phyloP scores from a whole-genome alignment of 2,797 vertebrate genomes.

The Lagocephalus sceleratus region DNA sequence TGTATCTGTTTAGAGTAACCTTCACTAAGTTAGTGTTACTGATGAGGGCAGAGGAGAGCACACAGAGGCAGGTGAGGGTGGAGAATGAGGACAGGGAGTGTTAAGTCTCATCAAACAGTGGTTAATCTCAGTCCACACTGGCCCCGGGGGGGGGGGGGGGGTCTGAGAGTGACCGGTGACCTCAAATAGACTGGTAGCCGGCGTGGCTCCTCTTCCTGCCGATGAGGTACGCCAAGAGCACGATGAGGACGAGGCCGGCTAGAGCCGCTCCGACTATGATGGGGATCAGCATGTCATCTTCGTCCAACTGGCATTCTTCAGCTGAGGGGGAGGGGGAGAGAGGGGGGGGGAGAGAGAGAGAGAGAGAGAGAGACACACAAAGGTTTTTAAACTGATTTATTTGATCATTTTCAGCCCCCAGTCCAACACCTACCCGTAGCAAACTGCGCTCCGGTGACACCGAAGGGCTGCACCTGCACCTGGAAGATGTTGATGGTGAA shows the following conservation, averaged over 20 bases:
- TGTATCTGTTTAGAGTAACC: conserved; percentile 57
- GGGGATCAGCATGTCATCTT: conserved; percentile 94
- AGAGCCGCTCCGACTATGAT: conserved; percentile 93
- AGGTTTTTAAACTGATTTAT: neutral
- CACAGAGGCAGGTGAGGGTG: conserved; percentile 24
- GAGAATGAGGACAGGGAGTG: neutral
- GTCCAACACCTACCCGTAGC: conserved; percentile 79
- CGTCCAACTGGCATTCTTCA: conserved; percentile 88
- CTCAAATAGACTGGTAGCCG: conserved; percentile 97
- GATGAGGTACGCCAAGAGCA: conserved; percentile 94
- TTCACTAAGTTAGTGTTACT: conserved; percentile 48
- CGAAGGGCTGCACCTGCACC: conserved; percentile 90
- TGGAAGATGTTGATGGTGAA: conserved; percentile 83
- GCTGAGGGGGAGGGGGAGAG: conserved; percentile 64
- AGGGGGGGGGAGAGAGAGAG: neutral
- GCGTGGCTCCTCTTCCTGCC: conserved; percentile 96
- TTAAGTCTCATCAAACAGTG: conserved; percentile 56
- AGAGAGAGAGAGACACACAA: conserved; percentile 1
- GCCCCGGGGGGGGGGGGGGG: conserved; percentile 12
- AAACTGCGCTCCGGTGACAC: conserved; percentile 79
- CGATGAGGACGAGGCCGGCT: conserved; percentile 91
- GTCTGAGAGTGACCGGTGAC: conserved; percentile 3
- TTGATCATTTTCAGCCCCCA: neutral
- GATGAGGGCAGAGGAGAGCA: conserved; percentile 34
- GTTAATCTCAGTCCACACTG: conserved; percentile 51